phyloP scores from a whole-genome alignment of 1,140 invertebrate species.

The Drosophila leontia region DNA sequence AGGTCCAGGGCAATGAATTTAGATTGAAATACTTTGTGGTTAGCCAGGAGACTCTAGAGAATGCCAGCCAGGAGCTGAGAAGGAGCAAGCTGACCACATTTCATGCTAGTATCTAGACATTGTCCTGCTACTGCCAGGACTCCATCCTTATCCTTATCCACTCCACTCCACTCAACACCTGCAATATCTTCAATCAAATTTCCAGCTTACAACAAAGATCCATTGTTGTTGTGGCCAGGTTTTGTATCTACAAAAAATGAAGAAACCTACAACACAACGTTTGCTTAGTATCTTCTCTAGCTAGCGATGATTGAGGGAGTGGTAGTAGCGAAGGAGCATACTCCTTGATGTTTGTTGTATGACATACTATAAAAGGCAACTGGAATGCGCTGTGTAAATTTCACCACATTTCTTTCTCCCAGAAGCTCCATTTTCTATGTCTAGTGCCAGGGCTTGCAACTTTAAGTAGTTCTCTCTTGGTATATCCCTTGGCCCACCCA shows the following conservation, averaged over 20 bases:
- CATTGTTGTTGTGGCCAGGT: constrained; percentile 41
- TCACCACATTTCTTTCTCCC: constrained; percentile 40
- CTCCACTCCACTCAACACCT: constrained; percentile 30
- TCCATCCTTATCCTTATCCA: constrained; percentile 36
- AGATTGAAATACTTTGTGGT: constrained; percentile 39
- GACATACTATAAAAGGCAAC: constrained; percentile 81
- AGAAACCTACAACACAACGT: constrained; percentile 58
- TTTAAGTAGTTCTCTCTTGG: constrained; percentile 71
- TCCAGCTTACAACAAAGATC: constrained; percentile 50
- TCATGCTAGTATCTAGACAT: constrained; percentile 9
- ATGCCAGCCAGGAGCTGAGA: background rate
- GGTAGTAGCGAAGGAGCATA: background rate
- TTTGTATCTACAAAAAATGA: constrained; percentile 42
- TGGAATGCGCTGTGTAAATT: constrained; percentile 78
- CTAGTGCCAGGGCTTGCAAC: constrained; percentile 52
- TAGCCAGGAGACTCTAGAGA: constrained; percentile 4
- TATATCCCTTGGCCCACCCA: background rate
- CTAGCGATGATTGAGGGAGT: constrained; percentile 22
- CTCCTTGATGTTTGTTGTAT: constrained; percentile 71
- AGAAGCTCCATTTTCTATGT: constrained; percentile 10
- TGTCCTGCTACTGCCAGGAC: background rate
- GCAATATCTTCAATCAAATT: constrained; percentile 63
- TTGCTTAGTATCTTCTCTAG: constrained; percentile 71
- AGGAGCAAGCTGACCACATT: constrained; percentile 24
- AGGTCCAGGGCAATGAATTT: constrained; percentile 17